phyloP scores from a whole-genome alignment of 2,888 invertebrate genomes.

The Caenorhabditis virilis region DNA sequence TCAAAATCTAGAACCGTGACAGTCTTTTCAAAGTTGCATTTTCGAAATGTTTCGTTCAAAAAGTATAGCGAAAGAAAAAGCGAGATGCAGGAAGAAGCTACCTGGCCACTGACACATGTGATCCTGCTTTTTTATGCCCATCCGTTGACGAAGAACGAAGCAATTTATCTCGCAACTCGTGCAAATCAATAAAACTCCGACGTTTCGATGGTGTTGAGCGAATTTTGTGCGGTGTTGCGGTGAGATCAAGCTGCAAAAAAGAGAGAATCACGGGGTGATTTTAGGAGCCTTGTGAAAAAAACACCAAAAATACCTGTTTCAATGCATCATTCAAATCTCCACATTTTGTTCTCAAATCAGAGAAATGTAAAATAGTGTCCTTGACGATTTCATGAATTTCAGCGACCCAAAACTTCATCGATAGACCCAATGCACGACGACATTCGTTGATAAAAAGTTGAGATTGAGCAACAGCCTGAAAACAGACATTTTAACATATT shows the following conservation, averaged over 20 bases:
- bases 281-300: background rate
- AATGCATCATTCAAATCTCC: constrained; percentile 68
- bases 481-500: background rate
- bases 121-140: constrained; percentile 61
- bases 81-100: constrained; percentile 46
- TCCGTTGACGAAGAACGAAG: constrained; percentile 57
- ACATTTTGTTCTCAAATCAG: constrained; percentile 67
- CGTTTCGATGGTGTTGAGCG: constrained; percentile 68
- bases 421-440: constrained; percentile 67
- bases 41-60: constrained; percentile 3
- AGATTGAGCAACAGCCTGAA: constrained; percentile 67
- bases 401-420: constrained; percentile 69
- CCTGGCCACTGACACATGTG: constrained; percentile 67
- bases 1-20: too few relatives aligned
- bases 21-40: too few relatives aligned
- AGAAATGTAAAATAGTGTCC: constrained; percentile 68
- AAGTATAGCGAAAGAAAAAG: constrained; percentile 13
- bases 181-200: constrained; percentile 68
- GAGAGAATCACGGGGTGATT: background rate
- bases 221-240: constrained; percentile 69
- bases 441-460: constrained; percentile 69
- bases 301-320: constrained; percentile 66
- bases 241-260: constrained; percentile 63
- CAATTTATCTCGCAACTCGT: constrained; percentile 65
- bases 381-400: constrained; percentile 69